These are phyloP conservation scores for Drosophila lowei DNA, from an alignment of 1,140 invertebrate genomes.

Conservation along the genomic window DNA sequence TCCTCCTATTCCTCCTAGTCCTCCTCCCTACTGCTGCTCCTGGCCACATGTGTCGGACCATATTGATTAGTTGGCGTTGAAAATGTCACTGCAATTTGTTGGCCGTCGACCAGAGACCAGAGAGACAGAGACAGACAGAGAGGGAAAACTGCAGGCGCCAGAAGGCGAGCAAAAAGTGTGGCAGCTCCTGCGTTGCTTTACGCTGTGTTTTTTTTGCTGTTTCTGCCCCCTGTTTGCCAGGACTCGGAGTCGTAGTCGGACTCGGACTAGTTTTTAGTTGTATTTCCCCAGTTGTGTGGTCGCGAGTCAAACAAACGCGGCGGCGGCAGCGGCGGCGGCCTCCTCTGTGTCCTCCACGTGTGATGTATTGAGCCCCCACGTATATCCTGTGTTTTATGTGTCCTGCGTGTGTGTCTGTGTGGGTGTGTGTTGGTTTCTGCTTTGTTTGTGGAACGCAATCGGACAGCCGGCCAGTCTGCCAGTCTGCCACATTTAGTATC, in stretches of 20 bases:
- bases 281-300: constrained; percentile 56
- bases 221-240: constrained; percentile 9
- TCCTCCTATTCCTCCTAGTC: constrained; percentile 8
- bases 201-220: not conserved
- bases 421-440: constrained; percentile 33
- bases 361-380: constrained; percentile 20
- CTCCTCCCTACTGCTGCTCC: not conserved
- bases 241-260: constrained; percentile 9
- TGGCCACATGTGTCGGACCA: constrained; percentile 47
- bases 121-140: no score
- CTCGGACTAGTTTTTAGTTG: constrained; percentile 40
- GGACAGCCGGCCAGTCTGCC: constrained; percentile 6
- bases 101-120: not conserved
- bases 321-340: not conserved
- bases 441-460: constrained; percentile 32
- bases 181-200: not conserved
- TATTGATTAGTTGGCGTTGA: constrained; percentile 79
- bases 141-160: constrained; percentile 44
- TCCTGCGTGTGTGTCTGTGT: constrained; percentile 12
- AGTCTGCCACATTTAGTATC: constrained; percentile 63
- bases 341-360: constrained; percentile 10
- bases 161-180: constrained; percentile 30
- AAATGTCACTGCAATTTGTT: constrained; percentile 77
- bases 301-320: constrained; percentile 28
- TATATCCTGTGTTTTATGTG: not conserved